phyloP scores from a whole-genome alignment of 2,888 invertebrate species.

The Myopa testacea region DNA sequence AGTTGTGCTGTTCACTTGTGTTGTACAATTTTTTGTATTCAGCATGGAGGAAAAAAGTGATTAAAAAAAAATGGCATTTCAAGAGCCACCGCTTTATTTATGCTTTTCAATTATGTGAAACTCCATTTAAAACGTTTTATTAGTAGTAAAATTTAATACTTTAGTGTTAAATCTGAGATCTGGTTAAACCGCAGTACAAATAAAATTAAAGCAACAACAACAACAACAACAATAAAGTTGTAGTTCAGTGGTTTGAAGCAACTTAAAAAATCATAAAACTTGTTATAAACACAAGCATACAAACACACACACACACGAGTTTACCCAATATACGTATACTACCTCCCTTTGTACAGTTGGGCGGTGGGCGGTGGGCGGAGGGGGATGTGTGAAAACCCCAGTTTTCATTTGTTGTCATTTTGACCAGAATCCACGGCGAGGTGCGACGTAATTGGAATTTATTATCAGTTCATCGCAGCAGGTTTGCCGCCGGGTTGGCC shows the following conservation, averaged over 20 bases:
- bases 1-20: too few relatives aligned
- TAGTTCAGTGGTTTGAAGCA: background rate
- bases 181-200: background rate
- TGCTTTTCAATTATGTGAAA: background rate
- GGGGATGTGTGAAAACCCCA: background rate
- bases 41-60: too few relatives aligned
- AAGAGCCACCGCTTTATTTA: background rate
- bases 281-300: constrained; percentile 10
- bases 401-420: background rate
- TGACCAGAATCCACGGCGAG: background rate
- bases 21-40: too few relatives aligned
- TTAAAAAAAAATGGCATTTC: too few relatives aligned
- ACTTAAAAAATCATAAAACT: background rate
- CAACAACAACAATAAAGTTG: background rate
- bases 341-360: too few relatives aligned
- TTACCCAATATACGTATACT: too few relatives aligned
- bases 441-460: constrained; percentile 36
- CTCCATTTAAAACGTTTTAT: background rate
- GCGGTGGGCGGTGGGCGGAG: background rate
- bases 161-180: background rate
- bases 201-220: constrained; percentile 11
- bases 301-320: constrained; percentile 1
- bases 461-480: constrained; percentile 27
- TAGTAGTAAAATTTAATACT: background rate
- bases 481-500: background rate